Percentiles rank a stretch among this genome's conserved stretches.
These are phyloP conservation scores for Agrypnia vestita DNA, from an alignment of 1,140 invertebrate species.

Conservation along the genomic window DNA sequence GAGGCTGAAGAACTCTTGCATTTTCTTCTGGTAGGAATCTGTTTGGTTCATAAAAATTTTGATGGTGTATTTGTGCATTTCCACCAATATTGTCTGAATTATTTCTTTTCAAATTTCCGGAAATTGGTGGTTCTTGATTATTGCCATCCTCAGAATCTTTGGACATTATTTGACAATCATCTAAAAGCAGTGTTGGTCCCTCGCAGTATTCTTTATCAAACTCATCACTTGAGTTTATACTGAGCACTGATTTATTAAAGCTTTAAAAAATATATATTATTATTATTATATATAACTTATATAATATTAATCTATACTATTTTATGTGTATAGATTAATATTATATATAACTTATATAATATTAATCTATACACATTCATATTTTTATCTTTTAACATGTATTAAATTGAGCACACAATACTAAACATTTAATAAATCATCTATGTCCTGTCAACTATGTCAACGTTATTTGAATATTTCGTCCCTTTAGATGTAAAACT, in stretches of 20 bases:
- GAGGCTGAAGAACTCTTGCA: neutral
- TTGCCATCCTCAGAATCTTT: neutral
- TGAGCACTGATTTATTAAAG: constrained; percentile 38
- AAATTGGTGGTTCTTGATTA: neutral
- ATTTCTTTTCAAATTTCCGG: neutral
- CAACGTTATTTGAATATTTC: too few species aligned
- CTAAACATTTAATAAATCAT: too few species aligned
- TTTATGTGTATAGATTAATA: too few species aligned
- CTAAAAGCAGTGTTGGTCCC: constrained; percentile 3
- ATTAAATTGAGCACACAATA: too few species aligned
- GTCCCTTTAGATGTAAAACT: neutral
- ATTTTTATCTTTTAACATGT: too few species aligned
- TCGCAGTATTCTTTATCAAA: constrained; percentile 36
- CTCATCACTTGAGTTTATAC: constrained; percentile 26
- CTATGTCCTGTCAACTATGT: too few species aligned
- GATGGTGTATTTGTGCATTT: neutral
- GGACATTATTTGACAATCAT: neutral
- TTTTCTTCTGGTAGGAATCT: neutral
- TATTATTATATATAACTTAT: neutral
- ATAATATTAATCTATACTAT: too few species aligned
- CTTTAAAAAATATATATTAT: constrained; percentile 25
- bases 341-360: too few species aligned
- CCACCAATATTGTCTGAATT: neutral
- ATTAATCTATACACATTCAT: too few species aligned
- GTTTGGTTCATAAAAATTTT: neutral